Base-by-base conservation (phyloP, 2,888 invertebrate species). In the Eupithecia exiguata region DNA sequence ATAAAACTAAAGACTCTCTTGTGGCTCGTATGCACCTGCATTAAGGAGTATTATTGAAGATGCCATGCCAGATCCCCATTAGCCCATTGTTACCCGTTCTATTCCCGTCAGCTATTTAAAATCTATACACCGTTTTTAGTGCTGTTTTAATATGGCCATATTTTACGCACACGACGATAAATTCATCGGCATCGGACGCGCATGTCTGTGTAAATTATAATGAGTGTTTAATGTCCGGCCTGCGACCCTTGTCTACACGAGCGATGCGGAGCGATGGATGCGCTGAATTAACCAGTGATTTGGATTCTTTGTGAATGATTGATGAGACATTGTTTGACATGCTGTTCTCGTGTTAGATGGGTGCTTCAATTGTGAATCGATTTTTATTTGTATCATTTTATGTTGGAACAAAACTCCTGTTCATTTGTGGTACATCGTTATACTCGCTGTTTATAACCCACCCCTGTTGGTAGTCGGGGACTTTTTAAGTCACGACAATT, bases 181-280 rank as follows among this genome's bases (percentile, higher is more conserved):
- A 93, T 93, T 90, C 86, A 90, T 91, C 89, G 89, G 88, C 83
- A 85, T 87, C 89, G 87, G 86, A 85, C 89, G 85, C 87, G 89
- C 90, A 89, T 89, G 88, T 86, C 86, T 83, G 80, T 82, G 85
- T 93, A 93, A 93, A 93, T 93, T 93, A 92, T 94, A 92, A 92
- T 93, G 92, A 92, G 92, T 87, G 90, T 83, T 90, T 91, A 90
- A 91, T 88, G 88, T 86, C 85, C 84, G 85, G 84, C 78, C 77
- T 74, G 74, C 77, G 76, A 77, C 78, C 74, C 70, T 80, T 78
- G 81, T 81, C 79, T 82, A 75, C 77, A 77, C 77, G 75, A 75
- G 76, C 74, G 77, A 79, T 78, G 79, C 75, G 71, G 73, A 70
- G 79, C 80, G 78, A 79, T 73, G 72, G 38, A 35, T 35, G 9